Conservation (phyloP, 2,888 invertebrate genomes). For the Drosophila paucipuncta region DNA sequence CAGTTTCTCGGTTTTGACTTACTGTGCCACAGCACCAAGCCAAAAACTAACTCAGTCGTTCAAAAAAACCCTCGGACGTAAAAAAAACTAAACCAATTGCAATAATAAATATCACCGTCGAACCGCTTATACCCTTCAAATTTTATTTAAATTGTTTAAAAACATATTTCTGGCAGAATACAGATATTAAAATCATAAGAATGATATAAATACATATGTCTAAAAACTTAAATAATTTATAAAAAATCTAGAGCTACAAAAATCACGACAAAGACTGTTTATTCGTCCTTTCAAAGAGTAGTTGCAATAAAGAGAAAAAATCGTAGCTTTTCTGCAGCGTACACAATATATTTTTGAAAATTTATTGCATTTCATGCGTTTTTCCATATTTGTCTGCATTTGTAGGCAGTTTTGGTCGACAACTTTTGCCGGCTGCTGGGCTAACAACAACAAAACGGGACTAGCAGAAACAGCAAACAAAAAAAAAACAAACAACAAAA, state of each 20-base stretch:
- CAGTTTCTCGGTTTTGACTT: conserved; percentile 25
- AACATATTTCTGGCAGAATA: neutral
- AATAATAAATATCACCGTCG: neutral
- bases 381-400: conserved; percentile 74
- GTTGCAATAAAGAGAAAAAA: conserved; percentile 10
- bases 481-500: conserved; percentile 4
- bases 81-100: conserved; percentile 2
- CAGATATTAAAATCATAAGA: neutral
- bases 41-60: conserved; percentile 27
- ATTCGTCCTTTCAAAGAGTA: conserved; percentile 11
- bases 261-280: neutral
- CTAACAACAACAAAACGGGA: conserved; percentile 29
- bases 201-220: neutral
- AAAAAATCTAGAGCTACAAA: neutral
- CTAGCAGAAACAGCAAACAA: conserved; percentile 34
- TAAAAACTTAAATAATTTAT: neutral
- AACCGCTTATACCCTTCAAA: conserved; percentile 6
- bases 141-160: neutral
- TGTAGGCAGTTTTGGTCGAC: conserved; percentile 75
- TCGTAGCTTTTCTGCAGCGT: conserved; percentile 32
- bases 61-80: conserved; percentile 24
- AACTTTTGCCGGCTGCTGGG: conserved; percentile 67
- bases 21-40: conserved; percentile 44
- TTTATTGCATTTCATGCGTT: conserved; percentile 79
- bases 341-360: conserved; percentile 75